These are phyloP conservation scores for Macrotis lagotis DNA, from an alignment of 2,113 vertebrate genomes.

Conservation along the genomic window DNA sequence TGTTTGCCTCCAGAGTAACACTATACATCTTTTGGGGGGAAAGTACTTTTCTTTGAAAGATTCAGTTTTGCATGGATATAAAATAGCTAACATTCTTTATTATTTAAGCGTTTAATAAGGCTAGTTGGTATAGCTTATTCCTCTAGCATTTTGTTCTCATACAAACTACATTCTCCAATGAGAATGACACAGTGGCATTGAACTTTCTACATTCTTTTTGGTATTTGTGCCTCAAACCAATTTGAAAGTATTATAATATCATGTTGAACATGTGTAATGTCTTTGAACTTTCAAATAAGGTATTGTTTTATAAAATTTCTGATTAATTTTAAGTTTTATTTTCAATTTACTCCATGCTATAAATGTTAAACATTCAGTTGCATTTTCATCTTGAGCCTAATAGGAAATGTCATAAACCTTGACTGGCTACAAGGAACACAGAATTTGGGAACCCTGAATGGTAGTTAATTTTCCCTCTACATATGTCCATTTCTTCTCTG, in stretches of 20 bases:
- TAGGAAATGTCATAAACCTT: slow-evolving; percentile 50
- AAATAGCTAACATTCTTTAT: slow-evolving; percentile 36
- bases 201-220: slow-evolving; percentile 7
- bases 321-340: slow-evolving; percentile 48
- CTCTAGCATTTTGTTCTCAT: not conserved
- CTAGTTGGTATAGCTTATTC: slow-evolving; percentile 15
- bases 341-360: slow-evolving; percentile 52
- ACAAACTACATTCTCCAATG: slow-evolving; percentile 29
- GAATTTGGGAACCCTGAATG: not conserved
- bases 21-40: not conserved
- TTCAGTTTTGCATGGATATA: slow-evolving; percentile 19
- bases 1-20: not conserved
- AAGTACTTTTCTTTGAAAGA: slow-evolving; percentile 13
- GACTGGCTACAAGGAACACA: not conserved
- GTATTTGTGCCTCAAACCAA: slow-evolving; percentile 45
- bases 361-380: slow-evolving; percentile 63
- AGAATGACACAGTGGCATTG: slow-evolving; percentile 42
- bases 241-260: slow-evolving; percentile 10
- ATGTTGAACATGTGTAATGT: not conserved
- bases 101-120: slow-evolving; percentile 46
- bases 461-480: not conserved
- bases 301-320: slow-evolving; percentile 11
- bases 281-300: slow-evolving; percentile 33
- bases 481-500: not conserved
- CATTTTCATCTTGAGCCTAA: slow-evolving; percentile 32